Evolutionary conservation across 2,797 vertebrate genomes (phyloP).

Genomic region (Crotalus adamanteus): DNA sequence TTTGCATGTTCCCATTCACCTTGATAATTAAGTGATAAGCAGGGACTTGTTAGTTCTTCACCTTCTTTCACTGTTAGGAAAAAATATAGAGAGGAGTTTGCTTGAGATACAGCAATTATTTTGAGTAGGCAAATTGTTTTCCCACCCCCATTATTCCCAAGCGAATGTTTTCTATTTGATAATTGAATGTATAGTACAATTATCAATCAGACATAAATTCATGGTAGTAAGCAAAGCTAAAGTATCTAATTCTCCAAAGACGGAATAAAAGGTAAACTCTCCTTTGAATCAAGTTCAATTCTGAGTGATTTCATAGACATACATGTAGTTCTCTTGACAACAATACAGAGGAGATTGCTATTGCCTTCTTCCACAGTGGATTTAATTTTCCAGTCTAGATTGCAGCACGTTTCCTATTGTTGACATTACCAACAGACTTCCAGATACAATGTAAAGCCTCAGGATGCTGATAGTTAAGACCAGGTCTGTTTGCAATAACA

Average conservation of each 20-base stretch:
- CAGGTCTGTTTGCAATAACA: background rate
- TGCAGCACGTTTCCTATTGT: background rate
- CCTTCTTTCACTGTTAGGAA: slow-evolving; percentile 74
- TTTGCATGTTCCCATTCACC: slow-evolving; percentile 86
- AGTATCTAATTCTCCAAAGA: background rate
- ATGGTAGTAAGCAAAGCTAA: background rate
- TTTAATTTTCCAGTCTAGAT: background rate
- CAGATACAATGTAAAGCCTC: background rate
- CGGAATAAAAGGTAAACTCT: background rate
- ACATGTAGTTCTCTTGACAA: background rate
- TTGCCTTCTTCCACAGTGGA: background rate
- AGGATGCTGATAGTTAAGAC: background rate
- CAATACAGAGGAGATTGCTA: background rate
- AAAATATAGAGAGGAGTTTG: slow-evolving; percentile 38
- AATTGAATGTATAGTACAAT: background rate
- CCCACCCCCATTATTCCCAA: background rate
- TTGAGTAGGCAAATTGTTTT: background rate
- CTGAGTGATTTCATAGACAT: background rate
- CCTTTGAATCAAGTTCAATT: background rate
- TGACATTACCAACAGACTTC: background rate
- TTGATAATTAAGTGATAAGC: slow-evolving; percentile 80
- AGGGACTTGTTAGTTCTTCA: slow-evolving; percentile 84
- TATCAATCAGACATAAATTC: background rate
- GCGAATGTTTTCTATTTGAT: background rate
- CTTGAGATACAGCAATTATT: background rate